A percentile compares a stretch with the other conserved stretches of the same genome.
Evolutionary conservation across 2,888 invertebrate genomes (phyloP).

Genomic region (Dendrolimus pini): DNA sequence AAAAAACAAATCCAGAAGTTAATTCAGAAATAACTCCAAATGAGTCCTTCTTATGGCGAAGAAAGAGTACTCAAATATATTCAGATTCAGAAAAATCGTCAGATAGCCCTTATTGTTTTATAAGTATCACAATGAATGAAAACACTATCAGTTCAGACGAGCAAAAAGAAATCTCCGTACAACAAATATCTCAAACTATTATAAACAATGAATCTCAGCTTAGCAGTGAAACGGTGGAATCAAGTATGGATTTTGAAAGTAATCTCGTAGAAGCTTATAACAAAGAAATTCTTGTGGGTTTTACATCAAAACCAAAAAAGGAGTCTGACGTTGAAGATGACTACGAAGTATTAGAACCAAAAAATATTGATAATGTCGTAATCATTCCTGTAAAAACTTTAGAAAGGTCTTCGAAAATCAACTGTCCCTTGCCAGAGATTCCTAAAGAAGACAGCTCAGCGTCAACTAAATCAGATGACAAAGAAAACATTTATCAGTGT

Average conservation of each 20-base stretch:
- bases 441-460: conserved; percentile 31
- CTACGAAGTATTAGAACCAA: conserved; percentile 64
- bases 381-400: conserved; percentile 49
- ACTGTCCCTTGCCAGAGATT: conserved; percentile 70
- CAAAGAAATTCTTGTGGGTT: conserved; percentile 56
- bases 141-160: conserved; percentile 32
- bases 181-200: conserved; percentile 36
- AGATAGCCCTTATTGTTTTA: conserved; percentile 52
- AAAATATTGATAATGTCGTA: conserved; percentile 43
- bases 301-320: conserved; percentile 42
- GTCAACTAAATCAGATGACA: conserved; percentile 14
- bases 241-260: conserved; percentile 58
- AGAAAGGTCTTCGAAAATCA: conserved; percentile 56
- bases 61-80: conserved; percentile 63
- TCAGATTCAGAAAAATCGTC: conserved; percentile 53
- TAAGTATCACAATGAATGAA: conserved; percentile 43
- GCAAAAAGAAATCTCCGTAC: conserved; percentile 24
- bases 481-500: conserved; percentile 65
- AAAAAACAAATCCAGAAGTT: conserved; percentile 40
- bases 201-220: conserved; percentile 36
- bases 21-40: conserved; percentile 74
- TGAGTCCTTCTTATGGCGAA: conserved; percentile 80
- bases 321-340: conserved; percentile 51
- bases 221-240: conserved; percentile 25
- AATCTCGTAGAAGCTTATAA: conserved; percentile 65